Conservation (phyloP, 1,140 invertebrate genomes). For the Drosophila takahashii region DNA sequence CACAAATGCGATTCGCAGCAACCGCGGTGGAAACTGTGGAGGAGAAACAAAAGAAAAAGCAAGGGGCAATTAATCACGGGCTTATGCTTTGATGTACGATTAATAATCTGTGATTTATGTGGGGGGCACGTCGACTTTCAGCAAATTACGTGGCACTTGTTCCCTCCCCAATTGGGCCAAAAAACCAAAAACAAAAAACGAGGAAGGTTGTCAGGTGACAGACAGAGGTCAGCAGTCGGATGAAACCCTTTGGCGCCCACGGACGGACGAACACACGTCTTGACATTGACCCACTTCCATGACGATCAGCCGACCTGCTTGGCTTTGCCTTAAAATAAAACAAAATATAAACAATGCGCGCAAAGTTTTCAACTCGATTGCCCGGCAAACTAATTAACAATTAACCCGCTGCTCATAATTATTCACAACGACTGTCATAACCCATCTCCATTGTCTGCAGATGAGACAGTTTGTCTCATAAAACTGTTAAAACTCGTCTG, state of each 20-base stretch:
- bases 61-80: constrained; percentile 51
- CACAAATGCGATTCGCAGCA: constrained; percentile 86
- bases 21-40: constrained; percentile 87
- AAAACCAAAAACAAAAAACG: not conserved
- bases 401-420: constrained; percentile 62
- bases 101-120: constrained; percentile 65
- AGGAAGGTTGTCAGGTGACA: constrained; percentile 29
- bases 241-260: constrained; percentile 39
- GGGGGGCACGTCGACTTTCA: constrained; percentile 65
- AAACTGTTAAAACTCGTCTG: constrained; percentile 39
- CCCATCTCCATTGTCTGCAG: constrained; percentile 19
- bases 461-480: constrained; percentile 49
- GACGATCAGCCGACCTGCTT: constrained; percentile 28
- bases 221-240: constrained; percentile 22
- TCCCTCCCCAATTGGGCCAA: constrained; percentile 31
- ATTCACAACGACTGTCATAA: constrained; percentile 37
- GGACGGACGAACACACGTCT: constrained; percentile 35
- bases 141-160: constrained; percentile 74
- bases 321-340: not conserved
- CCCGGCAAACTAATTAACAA: constrained; percentile 74
- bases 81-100: constrained; percentile 53
- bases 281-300: constrained; percentile 76
- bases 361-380: constrained; percentile 44
- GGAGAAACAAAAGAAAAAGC: constrained; percentile 39
- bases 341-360: constrained; percentile 24